A percentile compares a stretch with the other conserved stretches of the same genome.
phyloP scores from a whole-genome alignment of 1,140 invertebrate genomes.

The Delia radicum region DNA sequence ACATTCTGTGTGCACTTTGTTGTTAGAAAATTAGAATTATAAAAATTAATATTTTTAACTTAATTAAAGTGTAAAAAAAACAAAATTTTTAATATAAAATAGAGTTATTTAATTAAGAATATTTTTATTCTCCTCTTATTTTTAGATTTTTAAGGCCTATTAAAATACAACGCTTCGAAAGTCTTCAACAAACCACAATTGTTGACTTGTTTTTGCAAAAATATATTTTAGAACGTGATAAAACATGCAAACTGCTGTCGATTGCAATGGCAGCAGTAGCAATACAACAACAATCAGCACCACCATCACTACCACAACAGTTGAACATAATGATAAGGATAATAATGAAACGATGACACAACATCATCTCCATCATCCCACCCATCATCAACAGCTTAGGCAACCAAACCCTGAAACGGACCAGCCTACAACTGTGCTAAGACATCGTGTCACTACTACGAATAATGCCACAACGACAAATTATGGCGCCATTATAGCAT shows the following conservation, averaged over 20 bases:
- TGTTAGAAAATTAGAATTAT: too few relatives aligned
- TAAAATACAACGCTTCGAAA: too few relatives aligned
- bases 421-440: neutral
- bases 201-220: neutral
- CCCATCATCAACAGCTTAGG: neutral
- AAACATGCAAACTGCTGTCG: constrained; percentile 31
- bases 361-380: neutral
- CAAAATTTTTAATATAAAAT: too few relatives aligned
- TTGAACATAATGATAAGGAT: constrained; percentile 1
- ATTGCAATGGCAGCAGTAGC: constrained; percentile 31
- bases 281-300: constrained; percentile 13
- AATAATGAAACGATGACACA: constrained; percentile 25
- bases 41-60: too few relatives aligned
- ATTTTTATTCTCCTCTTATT: too few relatives aligned
- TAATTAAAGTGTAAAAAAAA: too few relatives aligned
- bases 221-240: constrained; percentile 7
- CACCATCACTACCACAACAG: constrained; percentile 26
- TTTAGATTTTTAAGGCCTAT: too few relatives aligned
- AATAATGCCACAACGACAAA: neutral
- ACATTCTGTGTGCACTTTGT: too few relatives aligned
- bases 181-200: neutral
- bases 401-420: neutral
- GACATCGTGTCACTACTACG: neutral
- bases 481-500: neutral
- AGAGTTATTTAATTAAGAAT: too few relatives aligned